Conservation (phyloP, 2,113 vertebrate genomes). For the Notothenia coriiceps region DNA sequence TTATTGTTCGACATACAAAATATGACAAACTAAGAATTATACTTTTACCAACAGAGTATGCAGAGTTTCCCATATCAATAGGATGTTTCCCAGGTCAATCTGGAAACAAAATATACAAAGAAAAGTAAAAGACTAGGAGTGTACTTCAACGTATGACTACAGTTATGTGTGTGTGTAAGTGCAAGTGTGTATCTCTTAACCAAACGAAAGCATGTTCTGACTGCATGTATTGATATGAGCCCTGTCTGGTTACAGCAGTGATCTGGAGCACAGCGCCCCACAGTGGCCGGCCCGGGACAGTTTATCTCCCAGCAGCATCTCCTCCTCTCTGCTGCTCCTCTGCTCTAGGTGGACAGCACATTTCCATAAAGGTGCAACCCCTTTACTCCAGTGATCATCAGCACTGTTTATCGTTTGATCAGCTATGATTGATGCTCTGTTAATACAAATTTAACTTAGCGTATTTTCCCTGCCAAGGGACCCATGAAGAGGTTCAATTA, state of each 20-base stretch:
- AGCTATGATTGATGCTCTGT: conserved; percentile 95
- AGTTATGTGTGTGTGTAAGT: background rate
- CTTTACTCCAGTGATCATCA: conserved; percentile 83
- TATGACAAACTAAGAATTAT: background rate
- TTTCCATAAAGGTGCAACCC: conserved; percentile 80
- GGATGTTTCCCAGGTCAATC: background rate
- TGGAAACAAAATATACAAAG: background rate
- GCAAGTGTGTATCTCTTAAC: conserved; percentile 3
- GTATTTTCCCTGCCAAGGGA: conserved; percentile 95
- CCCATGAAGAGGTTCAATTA: conserved; percentile 95
- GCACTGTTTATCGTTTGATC: conserved; percentile 93
- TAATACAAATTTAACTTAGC: conserved; percentile 93
- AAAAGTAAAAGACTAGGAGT: background rate
- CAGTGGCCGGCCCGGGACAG: conserved; percentile 81
- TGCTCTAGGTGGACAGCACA: conserved; percentile 85
- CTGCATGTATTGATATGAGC: background rate
- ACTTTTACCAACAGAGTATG: background rate
- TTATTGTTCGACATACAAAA: background rate
- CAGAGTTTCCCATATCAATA: background rate
- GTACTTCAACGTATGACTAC: background rate
- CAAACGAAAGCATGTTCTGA: background rate
- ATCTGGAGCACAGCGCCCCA: conserved; percentile 91
- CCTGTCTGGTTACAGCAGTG: conserved; percentile 58
- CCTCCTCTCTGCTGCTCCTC: conserved; percentile 68
- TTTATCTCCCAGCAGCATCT: background rate